A percentile compares a stretch with the other conserved stretches of the same genome.
Evolutionary conservation across 2,113 vertebrate genomes (phyloP).

Genomic region (Pseudorectes ferrugineus): DNA sequence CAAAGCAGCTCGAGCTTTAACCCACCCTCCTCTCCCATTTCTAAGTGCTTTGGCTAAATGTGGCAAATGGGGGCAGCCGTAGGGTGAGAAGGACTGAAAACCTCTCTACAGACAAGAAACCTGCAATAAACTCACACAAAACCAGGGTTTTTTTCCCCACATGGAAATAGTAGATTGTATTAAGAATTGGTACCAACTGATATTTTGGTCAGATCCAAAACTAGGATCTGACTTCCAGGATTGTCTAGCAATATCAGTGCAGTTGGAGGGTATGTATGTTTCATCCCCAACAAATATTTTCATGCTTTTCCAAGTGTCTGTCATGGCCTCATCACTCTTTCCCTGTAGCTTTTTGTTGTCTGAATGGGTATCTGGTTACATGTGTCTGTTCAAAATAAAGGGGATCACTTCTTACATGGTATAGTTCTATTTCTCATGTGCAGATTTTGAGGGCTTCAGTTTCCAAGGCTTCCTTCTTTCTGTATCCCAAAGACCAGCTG

Average conservation of each 20-base stretch:
- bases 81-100: conserved; percentile 14
- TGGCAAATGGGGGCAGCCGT: not conserved
- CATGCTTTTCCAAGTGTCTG: conserved; percentile 64
- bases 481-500: conserved; percentile 8
- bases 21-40: not conserved
- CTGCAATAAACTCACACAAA: not conserved
- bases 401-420: conserved; percentile 10
- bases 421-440: conserved; percentile 26
- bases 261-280: conserved; percentile 58
- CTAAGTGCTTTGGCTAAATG: not conserved
- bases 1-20: not conserved
- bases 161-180: not conserved
- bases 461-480: conserved; percentile 10
- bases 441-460: conserved; percentile 8
- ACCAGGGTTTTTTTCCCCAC: not conserved
- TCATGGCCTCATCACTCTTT: conserved; percentile 59
- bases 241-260: conserved; percentile 35
- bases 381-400: conserved; percentile 54
- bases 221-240: conserved; percentile 24
- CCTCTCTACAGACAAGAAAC: not conserved
- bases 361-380: conserved; percentile 59
- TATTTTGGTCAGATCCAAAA: conserved; percentile 55
- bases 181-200: conserved; percentile 45
- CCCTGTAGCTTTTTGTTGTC: conserved; percentile 67
- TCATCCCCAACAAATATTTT: conserved; percentile 44